These are phyloP conservation scores for Pitta sordida DNA, from an alignment of 2,113 vertebrate genomes.

Conservation along the genomic window DNA sequence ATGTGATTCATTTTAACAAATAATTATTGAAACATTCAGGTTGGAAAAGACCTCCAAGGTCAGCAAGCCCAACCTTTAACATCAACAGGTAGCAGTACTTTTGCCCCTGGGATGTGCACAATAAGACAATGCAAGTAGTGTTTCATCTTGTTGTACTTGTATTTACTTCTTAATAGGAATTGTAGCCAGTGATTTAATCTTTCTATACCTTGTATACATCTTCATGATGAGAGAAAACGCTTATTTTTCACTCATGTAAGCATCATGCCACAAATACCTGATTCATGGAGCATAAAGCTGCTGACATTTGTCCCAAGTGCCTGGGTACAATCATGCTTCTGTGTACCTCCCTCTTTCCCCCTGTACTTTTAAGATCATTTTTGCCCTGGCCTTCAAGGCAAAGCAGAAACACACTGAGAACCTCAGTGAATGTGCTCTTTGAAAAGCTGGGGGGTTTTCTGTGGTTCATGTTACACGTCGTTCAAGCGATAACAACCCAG, in stretches of 20 bases:
- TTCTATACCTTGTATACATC: neutral
- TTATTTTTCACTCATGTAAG: neutral
- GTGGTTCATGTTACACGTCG: neutral
- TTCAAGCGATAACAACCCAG: neutral
- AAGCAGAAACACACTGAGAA: neutral
- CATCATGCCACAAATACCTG: neutral
- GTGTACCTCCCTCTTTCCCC: neutral
- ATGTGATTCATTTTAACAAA: neutral
- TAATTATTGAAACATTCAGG: neutral
- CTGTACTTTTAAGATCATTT: neutral
- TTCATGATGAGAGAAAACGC: neutral
- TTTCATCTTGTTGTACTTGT: neutral
- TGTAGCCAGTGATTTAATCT: neutral
- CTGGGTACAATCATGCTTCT: slow-evolving; percentile 13
- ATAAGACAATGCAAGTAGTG: neutral
- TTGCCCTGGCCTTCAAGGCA: neutral
- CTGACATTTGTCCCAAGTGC: slow-evolving; percentile 23
- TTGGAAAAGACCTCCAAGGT: neutral
- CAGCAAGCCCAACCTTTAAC: rapidly evolving
- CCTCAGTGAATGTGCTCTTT: slow-evolving; percentile 6
- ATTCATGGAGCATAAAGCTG: neutral
- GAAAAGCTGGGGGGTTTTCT: neutral
- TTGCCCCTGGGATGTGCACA: neutral
- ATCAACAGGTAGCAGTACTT: neutral
- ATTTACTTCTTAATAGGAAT: neutral